Percentiles rank a stretch among this genome's conserved stretches.
Evolutionary conservation across 2,113 vertebrate genomes (phyloP).

Genomic region (Colinus virginianus): DNA sequence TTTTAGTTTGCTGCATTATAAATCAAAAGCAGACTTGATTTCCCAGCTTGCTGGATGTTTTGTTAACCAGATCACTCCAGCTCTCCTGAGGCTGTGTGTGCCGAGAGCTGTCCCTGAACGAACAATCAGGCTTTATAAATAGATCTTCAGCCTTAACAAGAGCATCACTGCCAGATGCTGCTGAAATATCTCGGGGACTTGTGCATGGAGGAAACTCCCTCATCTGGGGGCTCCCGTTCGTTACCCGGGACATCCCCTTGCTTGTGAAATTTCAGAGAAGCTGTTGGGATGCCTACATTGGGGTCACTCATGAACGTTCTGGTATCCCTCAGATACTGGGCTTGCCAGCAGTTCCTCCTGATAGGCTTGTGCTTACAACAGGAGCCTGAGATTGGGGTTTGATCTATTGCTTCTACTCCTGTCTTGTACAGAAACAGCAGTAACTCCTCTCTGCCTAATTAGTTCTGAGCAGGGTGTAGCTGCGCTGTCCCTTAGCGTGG

Average conservation of each 20-base stretch:
- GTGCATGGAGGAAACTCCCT: conserved; percentile 45
- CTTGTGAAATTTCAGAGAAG: conserved; percentile 47
- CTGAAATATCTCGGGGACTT: conserved; percentile 8
- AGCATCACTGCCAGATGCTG: conserved; percentile 46
- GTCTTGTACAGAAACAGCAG: conserved; percentile 46
- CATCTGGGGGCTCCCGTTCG: conserved; percentile 51
- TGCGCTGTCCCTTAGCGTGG: not conserved
- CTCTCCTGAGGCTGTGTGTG: conserved; percentile 13
- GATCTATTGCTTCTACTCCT: conserved; percentile 38
- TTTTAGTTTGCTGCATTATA: conserved; percentile 54
- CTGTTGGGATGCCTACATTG: conserved; percentile 31
- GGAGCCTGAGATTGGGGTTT: conserved; percentile 50
- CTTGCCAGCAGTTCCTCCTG: conserved; percentile 62
- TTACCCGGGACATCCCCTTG: conserved; percentile 50
- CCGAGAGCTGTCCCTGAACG: conserved; percentile 48
- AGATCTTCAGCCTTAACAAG: conserved; percentile 39
- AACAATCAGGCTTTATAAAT: conserved; percentile 73
- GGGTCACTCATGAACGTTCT: conserved; percentile 5
- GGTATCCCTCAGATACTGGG: conserved; percentile 7
- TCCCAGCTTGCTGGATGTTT: conserved; percentile 63
- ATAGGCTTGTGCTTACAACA: conserved; percentile 45
- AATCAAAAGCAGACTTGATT: conserved; percentile 70
- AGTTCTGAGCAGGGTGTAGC: conserved; percentile 33
- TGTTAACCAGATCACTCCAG: conserved; percentile 60
- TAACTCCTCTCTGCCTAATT: conserved; percentile 51